Percentiles rank a stretch among this genome's conserved stretches.
Conservation (phyloP, 1,140 invertebrate species). For the Teleogryllus occipitalis region DNA sequence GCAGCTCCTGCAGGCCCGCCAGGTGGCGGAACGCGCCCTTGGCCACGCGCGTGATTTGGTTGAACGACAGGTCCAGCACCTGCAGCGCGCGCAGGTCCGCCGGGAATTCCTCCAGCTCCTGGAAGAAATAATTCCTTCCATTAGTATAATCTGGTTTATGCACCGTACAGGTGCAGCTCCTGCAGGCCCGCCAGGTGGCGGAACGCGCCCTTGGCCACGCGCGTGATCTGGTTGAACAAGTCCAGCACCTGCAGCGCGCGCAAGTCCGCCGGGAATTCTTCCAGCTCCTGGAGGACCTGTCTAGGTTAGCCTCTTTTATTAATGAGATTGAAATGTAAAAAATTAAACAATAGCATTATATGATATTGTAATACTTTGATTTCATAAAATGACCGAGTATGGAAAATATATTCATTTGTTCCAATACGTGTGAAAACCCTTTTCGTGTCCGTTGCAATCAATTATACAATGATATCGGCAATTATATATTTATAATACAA, state of each 20-base stretch:
- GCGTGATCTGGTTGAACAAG: constrained; percentile 70
- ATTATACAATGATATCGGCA: no score
- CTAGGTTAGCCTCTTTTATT: no score
- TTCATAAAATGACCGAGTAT: no score
- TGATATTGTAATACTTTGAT: no score
- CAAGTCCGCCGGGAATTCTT: constrained; percentile 72
- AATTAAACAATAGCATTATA: no score
- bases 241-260: constrained; percentile 68
- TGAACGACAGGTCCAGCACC: constrained; percentile 72
- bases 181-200: constrained; percentile 52
- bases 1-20: constrained; percentile 61
- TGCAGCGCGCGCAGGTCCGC: constrained; percentile 65
- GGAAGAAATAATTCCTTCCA: background rate
- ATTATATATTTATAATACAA: no score
- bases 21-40: constrained; percentile 59
- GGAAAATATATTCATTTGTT: no score
- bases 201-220: constrained; percentile 66
- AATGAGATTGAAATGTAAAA: no score
- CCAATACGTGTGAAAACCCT: no score
- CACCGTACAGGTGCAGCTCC: constrained; percentile 69
- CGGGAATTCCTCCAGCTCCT: constrained; percentile 74
- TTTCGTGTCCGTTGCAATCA: no score
- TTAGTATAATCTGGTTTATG: no score
- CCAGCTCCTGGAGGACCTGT: constrained; percentile 53
- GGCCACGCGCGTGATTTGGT: constrained; percentile 68